Evolutionary conservation across 2,113 vertebrate genomes (phyloP).

Genomic region (Saguinus imperator): DNA sequence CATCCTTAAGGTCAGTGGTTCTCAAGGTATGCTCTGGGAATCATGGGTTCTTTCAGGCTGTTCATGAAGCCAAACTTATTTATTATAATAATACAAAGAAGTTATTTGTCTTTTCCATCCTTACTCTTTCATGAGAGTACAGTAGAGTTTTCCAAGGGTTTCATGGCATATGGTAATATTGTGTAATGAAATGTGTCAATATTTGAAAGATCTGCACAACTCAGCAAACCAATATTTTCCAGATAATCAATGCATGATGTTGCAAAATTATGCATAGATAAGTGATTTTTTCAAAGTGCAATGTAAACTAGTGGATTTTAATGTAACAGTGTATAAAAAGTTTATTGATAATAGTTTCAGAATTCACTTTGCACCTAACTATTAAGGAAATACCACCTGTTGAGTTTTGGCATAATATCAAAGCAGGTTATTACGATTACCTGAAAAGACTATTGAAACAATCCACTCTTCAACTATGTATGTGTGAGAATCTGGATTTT

Average conservation of each 20-base stretch:
- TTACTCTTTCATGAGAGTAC: not conserved
- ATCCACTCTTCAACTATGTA: not conserved
- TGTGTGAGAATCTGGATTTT: not conserved
- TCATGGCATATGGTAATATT: not conserved
- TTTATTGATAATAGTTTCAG: conserved; percentile 12
- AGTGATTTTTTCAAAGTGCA: not conserved
- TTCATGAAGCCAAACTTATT: not conserved
- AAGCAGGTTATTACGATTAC: not conserved
- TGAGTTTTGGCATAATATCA: conserved; percentile 29
- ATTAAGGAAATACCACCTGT: not conserved
- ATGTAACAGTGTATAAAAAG: not conserved
- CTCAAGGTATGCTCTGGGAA: not conserved
- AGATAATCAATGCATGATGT: not conserved
- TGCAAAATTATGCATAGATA: not conserved
- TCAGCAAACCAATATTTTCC: not conserved
- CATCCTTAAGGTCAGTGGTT: not conserved
- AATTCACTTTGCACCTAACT: not conserved
- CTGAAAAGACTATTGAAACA: not conserved
- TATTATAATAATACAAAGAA: not conserved
- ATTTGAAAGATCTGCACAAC: not conserved
- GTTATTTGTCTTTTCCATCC: not conserved
- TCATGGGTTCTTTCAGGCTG: not conserved
- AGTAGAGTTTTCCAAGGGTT: not conserved
- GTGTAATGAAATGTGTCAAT: not conserved
- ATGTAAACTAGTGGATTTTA: not conserved